Conservation (phyloP, 2,888 invertebrate genomes). For the Eucriotettix oculatus region DNA sequence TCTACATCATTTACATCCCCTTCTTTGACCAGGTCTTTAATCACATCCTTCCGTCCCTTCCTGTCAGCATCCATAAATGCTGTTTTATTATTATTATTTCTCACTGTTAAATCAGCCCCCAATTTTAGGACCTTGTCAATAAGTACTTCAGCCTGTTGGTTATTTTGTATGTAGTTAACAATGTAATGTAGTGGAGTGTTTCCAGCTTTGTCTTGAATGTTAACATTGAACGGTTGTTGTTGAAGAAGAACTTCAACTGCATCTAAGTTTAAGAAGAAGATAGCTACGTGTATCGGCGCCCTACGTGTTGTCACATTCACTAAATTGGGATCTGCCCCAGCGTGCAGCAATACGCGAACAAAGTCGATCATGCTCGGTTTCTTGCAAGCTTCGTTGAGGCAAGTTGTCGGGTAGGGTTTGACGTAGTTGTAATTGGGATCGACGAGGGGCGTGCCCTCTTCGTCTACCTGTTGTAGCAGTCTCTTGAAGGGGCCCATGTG, state of each 20-base stretch:
- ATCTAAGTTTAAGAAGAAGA: not conserved
- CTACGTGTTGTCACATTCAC: not conserved
- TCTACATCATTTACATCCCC: no score
- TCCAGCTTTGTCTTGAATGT: conserved; percentile 1
- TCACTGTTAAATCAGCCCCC: no score
- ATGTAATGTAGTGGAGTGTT: conserved; percentile 1
- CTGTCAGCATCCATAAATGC: no score
- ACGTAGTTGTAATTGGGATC: conserved; percentile 2
- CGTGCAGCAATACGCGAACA: not conserved
- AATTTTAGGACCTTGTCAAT: no score
- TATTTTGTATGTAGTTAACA: not conserved
- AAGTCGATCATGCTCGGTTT: not conserved
- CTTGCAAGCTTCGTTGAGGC: conserved; percentile 1
- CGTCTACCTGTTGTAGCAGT: not conserved
- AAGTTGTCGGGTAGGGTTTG: conserved; percentile 1
- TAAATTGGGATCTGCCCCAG: not conserved
- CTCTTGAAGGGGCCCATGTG: not conserved
- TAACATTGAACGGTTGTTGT: not conserved
- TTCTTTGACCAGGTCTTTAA: no score
- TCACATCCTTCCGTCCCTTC: no score
- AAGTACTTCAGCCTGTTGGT: not conserved
- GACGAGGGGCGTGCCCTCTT: not conserved
- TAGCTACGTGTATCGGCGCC: not conserved
- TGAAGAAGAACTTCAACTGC: not conserved
- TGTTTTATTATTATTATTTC: no score